Evolutionary conservation across 2,113 vertebrate genomes (phyloP).

Genomic region (Caloenas nicobarica): DNA sequence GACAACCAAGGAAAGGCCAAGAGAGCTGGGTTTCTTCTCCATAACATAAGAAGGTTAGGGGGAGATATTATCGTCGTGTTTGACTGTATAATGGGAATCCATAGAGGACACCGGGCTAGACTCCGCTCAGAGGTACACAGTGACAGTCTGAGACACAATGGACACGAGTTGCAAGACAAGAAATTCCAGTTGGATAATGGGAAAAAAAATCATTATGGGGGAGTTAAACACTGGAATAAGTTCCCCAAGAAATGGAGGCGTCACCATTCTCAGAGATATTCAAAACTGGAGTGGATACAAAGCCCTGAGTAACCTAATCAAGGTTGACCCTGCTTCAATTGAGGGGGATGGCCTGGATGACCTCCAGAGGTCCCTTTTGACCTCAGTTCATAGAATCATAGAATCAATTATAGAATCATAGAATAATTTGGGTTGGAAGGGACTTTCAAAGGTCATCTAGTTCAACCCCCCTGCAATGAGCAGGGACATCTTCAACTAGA

Average conservation of each 20-base stretch:
- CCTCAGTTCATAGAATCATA: too few relatives aligned
- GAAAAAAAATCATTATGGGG: neutral
- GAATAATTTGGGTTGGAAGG: too few relatives aligned
- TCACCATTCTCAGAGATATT: neutral
- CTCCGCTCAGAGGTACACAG: neutral
- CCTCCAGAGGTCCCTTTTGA: too few relatives aligned
- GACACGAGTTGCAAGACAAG: neutral
- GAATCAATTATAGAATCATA: too few relatives aligned
- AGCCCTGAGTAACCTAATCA: neutral
- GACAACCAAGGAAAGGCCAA: neutral
- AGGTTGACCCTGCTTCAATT: neutral
- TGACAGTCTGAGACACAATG: neutral
- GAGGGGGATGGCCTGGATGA: too few relatives aligned
- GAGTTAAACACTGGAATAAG: neutral
- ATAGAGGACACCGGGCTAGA: neutral
- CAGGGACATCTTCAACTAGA: too few relatives aligned
- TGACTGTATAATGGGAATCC: neutral
- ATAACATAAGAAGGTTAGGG: neutral
- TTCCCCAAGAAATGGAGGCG: neutral
- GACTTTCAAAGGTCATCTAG: too few relatives aligned
- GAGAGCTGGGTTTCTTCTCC: neutral
- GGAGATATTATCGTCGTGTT: neutral
- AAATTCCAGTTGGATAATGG: neutral
- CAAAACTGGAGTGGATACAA: neutral
- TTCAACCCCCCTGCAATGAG: too few relatives aligned